Evolutionary conservation across 2,113 vertebrate species (phyloP).

Genomic region (Felis catus): F.catus_Fca126_mat1.0 CM031425.1:39432001-39432500

Average conservation of each 20-base stretch:
- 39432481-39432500: background rate
- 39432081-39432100: too few relatives aligned
- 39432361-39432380: background rate
- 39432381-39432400: background rate
- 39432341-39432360: background rate
- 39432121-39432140: too few relatives aligned
- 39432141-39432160: too few relatives aligned
- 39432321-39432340: background rate
- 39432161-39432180: too few relatives aligned
- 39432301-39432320: background rate
- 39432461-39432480: background rate
- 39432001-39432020: background rate
- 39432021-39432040: too few relatives aligned
- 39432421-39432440: background rate
- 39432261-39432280: background rate
- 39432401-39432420: background rate
- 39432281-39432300: background rate
- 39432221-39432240: background rate
- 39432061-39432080: too few relatives aligned
- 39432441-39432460: background rate
- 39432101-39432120: too few relatives aligned
- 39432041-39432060: too few relatives aligned
- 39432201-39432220: too few relatives aligned
- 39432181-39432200: too few relatives aligned
- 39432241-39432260: background rate